A percentile compares a stretch with the other conserved stretches of the same genome.
phyloP scores from a whole-genome alignment of 53 echinoderm and acorn worm genomes.

The Astropecten irregularis region DNA sequence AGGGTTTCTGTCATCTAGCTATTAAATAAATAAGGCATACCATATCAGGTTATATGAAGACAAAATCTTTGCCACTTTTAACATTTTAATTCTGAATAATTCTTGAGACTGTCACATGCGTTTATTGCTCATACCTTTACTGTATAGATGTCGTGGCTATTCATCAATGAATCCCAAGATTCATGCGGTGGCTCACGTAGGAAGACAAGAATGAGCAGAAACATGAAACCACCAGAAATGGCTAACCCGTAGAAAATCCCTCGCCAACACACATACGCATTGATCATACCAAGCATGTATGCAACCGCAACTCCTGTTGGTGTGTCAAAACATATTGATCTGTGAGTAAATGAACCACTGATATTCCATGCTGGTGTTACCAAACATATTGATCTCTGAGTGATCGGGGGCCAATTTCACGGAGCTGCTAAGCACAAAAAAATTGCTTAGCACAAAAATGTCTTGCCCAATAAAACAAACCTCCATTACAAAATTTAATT shows the following conservation, averaged over 20 bases:
- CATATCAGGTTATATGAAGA: no score
- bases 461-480: no score
- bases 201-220: conserved; percentile 53
- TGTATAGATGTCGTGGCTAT: conserved; percentile 52
- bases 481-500: no score
- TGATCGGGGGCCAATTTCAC: no score
- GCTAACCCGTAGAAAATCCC: conserved; percentile 69
- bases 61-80: background rate
- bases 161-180: conserved; percentile 22
- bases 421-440: no score
- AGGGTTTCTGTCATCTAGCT: background rate
- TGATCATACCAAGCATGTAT: conserved; percentile 66
- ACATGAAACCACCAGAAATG: conserved; percentile 29
- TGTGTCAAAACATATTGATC: background rate
- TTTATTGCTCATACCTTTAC: conserved; percentile 68
- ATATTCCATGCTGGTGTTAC: no score
- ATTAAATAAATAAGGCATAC: no score
- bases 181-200: conserved; percentile 64
- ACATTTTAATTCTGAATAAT: no score
- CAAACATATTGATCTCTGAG: no score
- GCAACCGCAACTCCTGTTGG: conserved; percentile 68
- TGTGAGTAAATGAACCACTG: no score
- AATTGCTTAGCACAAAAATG: no score
- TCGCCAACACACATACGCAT: conserved; percentile 67
- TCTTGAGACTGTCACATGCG: no score